phyloP scores from a whole-genome alignment of 2,797 vertebrate genomes.

The Leptodactylus fallax region DNA sequence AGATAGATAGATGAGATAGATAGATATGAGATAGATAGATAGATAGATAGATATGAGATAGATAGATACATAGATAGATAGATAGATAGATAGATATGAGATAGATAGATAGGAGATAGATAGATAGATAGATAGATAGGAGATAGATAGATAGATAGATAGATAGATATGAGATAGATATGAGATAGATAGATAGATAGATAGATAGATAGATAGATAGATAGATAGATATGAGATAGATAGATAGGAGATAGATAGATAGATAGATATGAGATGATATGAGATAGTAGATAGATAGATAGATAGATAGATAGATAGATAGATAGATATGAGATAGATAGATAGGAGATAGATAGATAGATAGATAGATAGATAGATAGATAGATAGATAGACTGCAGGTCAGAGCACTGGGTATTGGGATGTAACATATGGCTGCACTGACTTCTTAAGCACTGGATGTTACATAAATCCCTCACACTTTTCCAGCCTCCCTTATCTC shows the following conservation, averaged over 20 bases:
- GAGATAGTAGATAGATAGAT: background rate
- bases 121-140: background rate
- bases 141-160: slow-evolving; percentile 5
- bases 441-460: background rate
- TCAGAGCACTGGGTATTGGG: background rate
- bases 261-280: slow-evolving; percentile 7
- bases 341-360: slow-evolving; percentile 5
- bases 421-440: slow-evolving; percentile 33
- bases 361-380: slow-evolving; percentile 19
- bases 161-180: slow-evolving; percentile 25
- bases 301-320: background rate
- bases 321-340: slow-evolving; percentile 1
- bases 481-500: slow-evolving; percentile 1
- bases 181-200: too few relatives aligned
- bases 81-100: slow-evolving; percentile 4
- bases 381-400: background rate
- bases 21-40: background rate
- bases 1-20: background rate
- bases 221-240: background rate
- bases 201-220: background rate
- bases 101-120: slow-evolving; percentile 3
- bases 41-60: background rate
- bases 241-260: background rate
- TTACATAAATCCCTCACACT: slow-evolving; percentile 34
- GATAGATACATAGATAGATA: background rate